These are phyloP conservation scores for Choloepus hoffmanni DNA, from an alignment of 2,113 vertebrate species.

Conservation along the genomic window DNA sequence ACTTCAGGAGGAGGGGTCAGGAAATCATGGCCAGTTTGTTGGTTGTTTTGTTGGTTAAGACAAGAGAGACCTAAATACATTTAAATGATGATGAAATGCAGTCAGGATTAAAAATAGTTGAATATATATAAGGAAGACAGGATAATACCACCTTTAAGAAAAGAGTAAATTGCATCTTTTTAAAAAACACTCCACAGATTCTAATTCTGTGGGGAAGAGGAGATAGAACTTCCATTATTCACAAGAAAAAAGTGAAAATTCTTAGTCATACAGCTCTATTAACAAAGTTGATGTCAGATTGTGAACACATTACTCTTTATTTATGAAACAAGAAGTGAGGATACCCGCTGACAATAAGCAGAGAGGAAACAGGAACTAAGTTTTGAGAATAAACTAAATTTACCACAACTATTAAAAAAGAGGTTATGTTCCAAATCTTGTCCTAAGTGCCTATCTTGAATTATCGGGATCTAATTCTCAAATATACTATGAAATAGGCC, in stretches of 20 bases:
- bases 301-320: neutral
- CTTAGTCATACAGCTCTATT: neutral
- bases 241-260: neutral
- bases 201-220: neutral
- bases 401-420: too few relatives aligned
- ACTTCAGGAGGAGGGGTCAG: too few relatives aligned
- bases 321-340: neutral
- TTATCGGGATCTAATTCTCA: neutral
- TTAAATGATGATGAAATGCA: neutral
- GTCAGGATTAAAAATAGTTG: neutral
- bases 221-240: neutral
- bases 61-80: neutral
- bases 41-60: neutral
- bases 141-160: neutral
- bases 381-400: neutral
- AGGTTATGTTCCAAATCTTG: neutral
- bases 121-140: neutral
- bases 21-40: neutral
- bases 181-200: neutral
- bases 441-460: neutral
- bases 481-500: neutral
- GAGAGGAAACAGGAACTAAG: neutral
- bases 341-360: neutral
- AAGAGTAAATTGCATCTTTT: neutral
- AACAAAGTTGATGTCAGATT: too few relatives aligned